Evolutionary conservation across 1,140 invertebrate genomes (phyloP).

Genomic region (Bombus cullumanus): DNA sequence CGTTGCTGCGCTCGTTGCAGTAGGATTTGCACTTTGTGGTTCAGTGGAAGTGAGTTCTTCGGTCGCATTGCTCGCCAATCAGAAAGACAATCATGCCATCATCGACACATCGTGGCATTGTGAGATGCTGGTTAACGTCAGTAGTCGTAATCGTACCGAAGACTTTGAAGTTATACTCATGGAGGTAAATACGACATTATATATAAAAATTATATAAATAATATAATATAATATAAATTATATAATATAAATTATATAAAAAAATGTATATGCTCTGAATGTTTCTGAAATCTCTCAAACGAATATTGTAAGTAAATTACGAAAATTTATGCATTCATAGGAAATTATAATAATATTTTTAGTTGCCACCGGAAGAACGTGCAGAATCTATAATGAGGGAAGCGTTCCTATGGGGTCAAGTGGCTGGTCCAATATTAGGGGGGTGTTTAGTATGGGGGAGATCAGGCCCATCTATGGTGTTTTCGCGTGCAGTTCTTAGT

Average conservation of each 20-base stretch:
- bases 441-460: slow-evolving; percentile 84
- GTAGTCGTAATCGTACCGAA: slow-evolving; percentile 78
- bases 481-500: slow-evolving; percentile 83
- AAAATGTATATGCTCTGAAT: not conserved
- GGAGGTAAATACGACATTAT: slow-evolving; percentile 64
- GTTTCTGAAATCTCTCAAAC: not conserved
- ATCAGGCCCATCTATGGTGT: slow-evolving; percentile 84
- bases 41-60: slow-evolving; percentile 84
- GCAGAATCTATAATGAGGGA: slow-evolving; percentile 84
- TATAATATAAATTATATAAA: too few relatives aligned
- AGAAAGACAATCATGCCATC: slow-evolving; percentile 80
- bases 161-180: slow-evolving; percentile 78
- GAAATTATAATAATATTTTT: not conserved
- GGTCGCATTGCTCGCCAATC: slow-evolving; percentile 83
- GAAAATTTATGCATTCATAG: not conserved
- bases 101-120: slow-evolving; percentile 82
- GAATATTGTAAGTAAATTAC: not conserved
- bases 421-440: slow-evolving; percentile 83
- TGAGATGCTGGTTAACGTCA: slow-evolving; percentile 79
- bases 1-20: slow-evolving; percentile 82
- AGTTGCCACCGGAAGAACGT: slow-evolving; percentile 83
- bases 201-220: too few relatives aligned
- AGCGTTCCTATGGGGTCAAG: slow-evolving; percentile 85
- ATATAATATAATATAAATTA: too few relatives aligned
- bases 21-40: slow-evolving; percentile 84